Conservation (phyloP, 30 jellyfish, hydroid and myxozoan species). For the Haliclystus octoradiatus region DNA sequence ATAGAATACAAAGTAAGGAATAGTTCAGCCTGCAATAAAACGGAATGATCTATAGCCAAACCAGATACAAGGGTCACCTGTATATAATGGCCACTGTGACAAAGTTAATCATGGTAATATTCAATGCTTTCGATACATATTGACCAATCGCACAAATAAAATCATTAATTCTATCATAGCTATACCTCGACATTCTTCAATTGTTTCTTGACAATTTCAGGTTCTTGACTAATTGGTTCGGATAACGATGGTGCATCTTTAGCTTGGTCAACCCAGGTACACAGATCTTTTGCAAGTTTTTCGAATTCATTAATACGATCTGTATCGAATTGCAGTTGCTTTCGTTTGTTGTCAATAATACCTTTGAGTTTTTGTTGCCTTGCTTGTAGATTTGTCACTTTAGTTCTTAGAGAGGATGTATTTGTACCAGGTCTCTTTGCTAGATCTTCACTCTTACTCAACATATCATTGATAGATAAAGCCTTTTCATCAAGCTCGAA, state of each 20-base stretch:
- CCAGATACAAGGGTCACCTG: too few species aligned
- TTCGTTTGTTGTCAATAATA: slow-evolving; percentile 14
- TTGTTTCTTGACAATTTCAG: slow-evolving; percentile 40
- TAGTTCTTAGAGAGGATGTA: slow-evolving; percentile 1
- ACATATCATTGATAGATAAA: too few species aligned
- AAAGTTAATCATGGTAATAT: too few species aligned
- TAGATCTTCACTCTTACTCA: slow-evolving; percentile 7
- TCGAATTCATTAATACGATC: slow-evolving; percentile 44
- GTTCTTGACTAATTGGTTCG: slow-evolving; percentile 54
- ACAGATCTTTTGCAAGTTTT: slow-evolving; percentile 32
- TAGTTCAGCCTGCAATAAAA: too few species aligned
- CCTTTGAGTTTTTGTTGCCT: slow-evolving; percentile 23
- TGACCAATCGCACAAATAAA: too few species aligned
- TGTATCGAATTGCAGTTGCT: too few species aligned
- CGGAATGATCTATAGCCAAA: too few species aligned
- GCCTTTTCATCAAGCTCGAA: too few species aligned
- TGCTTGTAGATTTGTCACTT: slow-evolving; percentile 13
- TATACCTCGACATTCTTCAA: slow-evolving; percentile 56
- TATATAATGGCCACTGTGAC: too few species aligned
- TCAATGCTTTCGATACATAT: too few species aligned
- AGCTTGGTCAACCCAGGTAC: slow-evolving; percentile 7
- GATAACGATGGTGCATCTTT: slow-evolving; percentile 15
- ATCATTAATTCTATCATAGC: too few species aligned
- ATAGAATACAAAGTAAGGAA: too few species aligned
- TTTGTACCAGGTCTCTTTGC: slow-evolving; percentile 4